phyloP scores from a whole-genome alignment of 2,113 vertebrate genomes.

The Cephalopholis sonnerati region DNA sequence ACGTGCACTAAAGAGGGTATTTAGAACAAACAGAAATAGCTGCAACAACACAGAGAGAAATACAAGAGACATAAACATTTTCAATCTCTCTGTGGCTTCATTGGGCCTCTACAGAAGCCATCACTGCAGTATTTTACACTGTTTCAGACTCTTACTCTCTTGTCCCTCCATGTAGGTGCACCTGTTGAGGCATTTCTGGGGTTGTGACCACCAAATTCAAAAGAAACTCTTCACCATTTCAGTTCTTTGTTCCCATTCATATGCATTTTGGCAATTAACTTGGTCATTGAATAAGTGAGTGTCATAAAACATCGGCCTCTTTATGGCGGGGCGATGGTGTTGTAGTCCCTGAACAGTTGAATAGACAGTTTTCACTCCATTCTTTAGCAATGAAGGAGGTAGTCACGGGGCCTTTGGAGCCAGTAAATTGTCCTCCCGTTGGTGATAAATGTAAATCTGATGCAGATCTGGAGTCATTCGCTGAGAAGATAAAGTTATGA shows the following conservation, averaged over 20 bases:
- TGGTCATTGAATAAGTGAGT: constrained; percentile 24
- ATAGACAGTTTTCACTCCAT: constrained; percentile 17
- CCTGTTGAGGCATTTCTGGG: constrained; percentile 11
- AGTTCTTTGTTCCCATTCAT: constrained; percentile 47
- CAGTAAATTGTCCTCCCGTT: constrained; percentile 4
- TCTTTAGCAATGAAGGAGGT: constrained; percentile 15
- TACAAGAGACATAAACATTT: too few relatives aligned
- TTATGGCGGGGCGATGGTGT: constrained; percentile 13
- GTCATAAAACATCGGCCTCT: constrained; percentile 38
- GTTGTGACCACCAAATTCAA: constrained; percentile 10
- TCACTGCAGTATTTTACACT: background rate
- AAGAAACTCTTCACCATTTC: constrained; percentile 35
- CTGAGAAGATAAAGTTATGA: background rate
- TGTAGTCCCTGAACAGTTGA: constrained; percentile 17
- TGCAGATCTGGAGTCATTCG: background rate
- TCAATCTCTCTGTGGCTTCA: background rate
- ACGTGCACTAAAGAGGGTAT: background rate
- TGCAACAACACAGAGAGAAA: background rate
- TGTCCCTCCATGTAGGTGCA: constrained; percentile 8
- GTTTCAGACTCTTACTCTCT: background rate
- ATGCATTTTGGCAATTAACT: constrained; percentile 26
- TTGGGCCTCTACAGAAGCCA: background rate
- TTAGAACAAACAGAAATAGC: background rate
- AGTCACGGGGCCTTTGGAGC: background rate
- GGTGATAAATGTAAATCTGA: constrained; percentile 32